Evolutionary conservation across 2,113 vertebrate genomes (phyloP), one percentile per base, ranked within the genome.

Genomic region (Pygoscelis antarcticus): DNA sequence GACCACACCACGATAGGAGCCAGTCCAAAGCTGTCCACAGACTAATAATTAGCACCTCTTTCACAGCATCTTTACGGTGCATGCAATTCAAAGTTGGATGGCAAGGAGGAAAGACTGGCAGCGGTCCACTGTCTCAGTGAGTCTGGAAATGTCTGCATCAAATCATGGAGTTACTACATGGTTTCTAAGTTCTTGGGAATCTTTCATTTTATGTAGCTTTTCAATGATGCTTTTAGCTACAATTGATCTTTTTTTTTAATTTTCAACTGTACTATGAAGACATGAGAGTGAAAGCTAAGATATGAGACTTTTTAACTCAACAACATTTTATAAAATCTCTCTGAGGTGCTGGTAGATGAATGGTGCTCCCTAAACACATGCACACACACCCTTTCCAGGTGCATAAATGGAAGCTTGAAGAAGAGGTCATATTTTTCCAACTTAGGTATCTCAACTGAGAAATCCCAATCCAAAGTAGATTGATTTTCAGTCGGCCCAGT

Each of bases 401-500:
- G 46, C 65, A 68, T 75, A 94, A 82, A 93, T 8, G 49, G 57
- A 79, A 16, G 30, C 83, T 84, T 21, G 55, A 78, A 92, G 64
- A 96, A 86, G 65, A 90, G 32, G 61, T 66, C 10, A 0, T 60
- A 44, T 92, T 97, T 95, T 91, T 89, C 76, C 74, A 93, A 78
- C 69, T 87, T 83, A 20, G 60, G 29, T 44, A 80, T 47, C 85
- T 90, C 83, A 81, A 15, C 16, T 57, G 60, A 93, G 72, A 95
- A 93, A 93, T 90, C 64, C 64, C 72, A 46, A 10, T 72, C 57
- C 94, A 76, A 87, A 84, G 27, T 30, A 78, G 70, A 94, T 61
- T 87, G 95, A 93, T 95, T 95, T 95, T 87, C 86, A 87, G 65
- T 89, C 77, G 69, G 46, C 22, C 57, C 68, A 30, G 64, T 70